phyloP scores from a whole-genome alignment of 2,113 vertebrate species.

The Chaenogobius annularis region DNA sequence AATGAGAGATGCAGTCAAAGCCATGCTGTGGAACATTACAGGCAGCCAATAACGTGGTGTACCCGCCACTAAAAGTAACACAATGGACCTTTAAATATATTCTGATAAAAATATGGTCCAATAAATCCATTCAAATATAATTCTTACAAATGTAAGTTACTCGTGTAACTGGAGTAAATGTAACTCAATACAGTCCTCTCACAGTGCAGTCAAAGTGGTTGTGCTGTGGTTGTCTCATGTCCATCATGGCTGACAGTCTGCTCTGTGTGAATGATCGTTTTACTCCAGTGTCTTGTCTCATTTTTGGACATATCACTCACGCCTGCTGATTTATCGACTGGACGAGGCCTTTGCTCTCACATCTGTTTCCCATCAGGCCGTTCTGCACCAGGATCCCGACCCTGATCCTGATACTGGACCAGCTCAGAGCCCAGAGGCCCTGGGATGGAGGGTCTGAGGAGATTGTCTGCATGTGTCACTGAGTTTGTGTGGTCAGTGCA shows the following conservation, averaged over 20 bases:
- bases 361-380: background rate
- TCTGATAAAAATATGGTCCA: too few relatives aligned
- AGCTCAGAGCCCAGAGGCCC: background rate
- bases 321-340: background rate
- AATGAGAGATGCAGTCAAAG: too few relatives aligned
- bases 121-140: too few relatives aligned
- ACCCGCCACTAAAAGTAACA: too few relatives aligned
- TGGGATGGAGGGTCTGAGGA: background rate
- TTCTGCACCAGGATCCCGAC: background rate
- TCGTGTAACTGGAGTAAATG: too few relatives aligned
- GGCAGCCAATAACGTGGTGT: too few relatives aligned
- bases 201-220: background rate
- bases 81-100: too few relatives aligned
- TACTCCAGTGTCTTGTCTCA: background rate
- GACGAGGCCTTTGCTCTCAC: background rate
- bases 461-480: background rate
- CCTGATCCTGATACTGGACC: background rate
- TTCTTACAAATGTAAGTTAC: too few relatives aligned
- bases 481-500: background rate
- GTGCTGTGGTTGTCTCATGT: background rate
- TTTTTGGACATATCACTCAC: slow-evolving; percentile 1
- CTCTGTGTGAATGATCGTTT: background rate
- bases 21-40: too few relatives aligned
- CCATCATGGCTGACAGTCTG: background rate
- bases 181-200: too few relatives aligned